A percentile compares a stretch with the other conserved stretches of the same genome.
Conservation (phyloP, 2,113 vertebrate species). For the Elaphurus davidianus region DNA sequence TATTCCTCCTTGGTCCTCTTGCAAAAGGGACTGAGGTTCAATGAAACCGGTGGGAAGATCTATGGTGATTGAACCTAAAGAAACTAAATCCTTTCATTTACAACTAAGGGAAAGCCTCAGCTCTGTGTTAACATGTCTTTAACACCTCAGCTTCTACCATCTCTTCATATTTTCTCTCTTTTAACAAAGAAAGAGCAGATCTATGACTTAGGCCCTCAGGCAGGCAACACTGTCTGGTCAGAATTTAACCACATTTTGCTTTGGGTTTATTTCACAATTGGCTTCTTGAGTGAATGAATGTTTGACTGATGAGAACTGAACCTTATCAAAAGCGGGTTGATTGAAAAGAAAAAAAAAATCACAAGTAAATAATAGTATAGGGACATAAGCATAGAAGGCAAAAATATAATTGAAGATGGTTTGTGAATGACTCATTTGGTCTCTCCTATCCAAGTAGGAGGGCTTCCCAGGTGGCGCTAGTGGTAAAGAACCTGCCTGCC, state of each 20-base stretch:
- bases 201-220: not conserved
- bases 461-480: not conserved
- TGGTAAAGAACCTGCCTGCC: not conserved
- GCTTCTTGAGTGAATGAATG: not conserved
- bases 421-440: not conserved
- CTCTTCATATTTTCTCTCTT: not conserved
- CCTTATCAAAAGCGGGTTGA: constrained; percentile 7
- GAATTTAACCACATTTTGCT: not conserved
- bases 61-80: not conserved
- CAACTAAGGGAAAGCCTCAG: not conserved
- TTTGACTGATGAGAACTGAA: not conserved
- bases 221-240: not conserved
- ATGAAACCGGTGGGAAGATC: not conserved
- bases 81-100: not conserved
- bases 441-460: not conserved
- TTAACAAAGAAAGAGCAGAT: not conserved
- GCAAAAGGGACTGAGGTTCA: not conserved
- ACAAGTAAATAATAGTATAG: not conserved
- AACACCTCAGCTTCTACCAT: not conserved
- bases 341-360: not conserved
- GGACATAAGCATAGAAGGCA: not conserved
- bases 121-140: not conserved
- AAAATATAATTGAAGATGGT: not conserved
- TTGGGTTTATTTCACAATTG: not conserved
- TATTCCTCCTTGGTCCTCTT: not conserved